Evolutionary conservation across 2,888 invertebrate species (phyloP), one percentile per base, ranked within the genome.

Genomic region (Oscheius onirici): DNA sequence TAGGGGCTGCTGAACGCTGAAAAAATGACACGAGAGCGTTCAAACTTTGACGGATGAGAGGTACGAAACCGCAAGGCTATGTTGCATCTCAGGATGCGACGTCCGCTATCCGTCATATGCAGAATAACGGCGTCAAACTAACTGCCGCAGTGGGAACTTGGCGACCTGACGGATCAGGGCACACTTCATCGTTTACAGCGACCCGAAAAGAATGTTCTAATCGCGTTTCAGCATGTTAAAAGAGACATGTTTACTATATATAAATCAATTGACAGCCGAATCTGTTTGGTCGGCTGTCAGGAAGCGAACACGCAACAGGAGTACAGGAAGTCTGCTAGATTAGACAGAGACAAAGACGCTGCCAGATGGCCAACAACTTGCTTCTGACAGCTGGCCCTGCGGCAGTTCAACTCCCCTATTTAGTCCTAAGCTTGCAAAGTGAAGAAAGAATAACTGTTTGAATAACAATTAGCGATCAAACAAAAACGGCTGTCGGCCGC

Each of bases 91-190:
- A 63, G 49, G n/a, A n/a, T 63, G 63, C 63, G 63, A 63, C 63
- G 63, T 13, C n/a, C 28, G 46, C 63, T 6, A 63, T 63, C 63
- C 63, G 63, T 63, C 63, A 63, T 49, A 11, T 46, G 63, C 63
- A 63, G 63, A 63, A 63, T 63, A 63, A 63, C 63, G 63, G 63
- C 63, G 49, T 63, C 63, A 63, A 63, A 63, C 63, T 63, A 63
- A 63, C 63, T 49, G 49, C 63, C 49, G 63, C 63, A 28, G 17
- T 63, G 63, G 63, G 63, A 63, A 63, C 49, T 49, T 49, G 17
- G 34, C 28, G 44, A 41, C 60, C 22, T 20, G 15, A 17, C 44
- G 40, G 41, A 43, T 43, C 15, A 10, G 63, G 49, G 63, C 44
- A 63, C 49, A 46, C 26, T 10, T 17, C 58, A 34, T 34, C 34